phyloP scores from a whole-genome alignment of 2,113 vertebrate genomes.

The Corythaeola cristata region DNA sequence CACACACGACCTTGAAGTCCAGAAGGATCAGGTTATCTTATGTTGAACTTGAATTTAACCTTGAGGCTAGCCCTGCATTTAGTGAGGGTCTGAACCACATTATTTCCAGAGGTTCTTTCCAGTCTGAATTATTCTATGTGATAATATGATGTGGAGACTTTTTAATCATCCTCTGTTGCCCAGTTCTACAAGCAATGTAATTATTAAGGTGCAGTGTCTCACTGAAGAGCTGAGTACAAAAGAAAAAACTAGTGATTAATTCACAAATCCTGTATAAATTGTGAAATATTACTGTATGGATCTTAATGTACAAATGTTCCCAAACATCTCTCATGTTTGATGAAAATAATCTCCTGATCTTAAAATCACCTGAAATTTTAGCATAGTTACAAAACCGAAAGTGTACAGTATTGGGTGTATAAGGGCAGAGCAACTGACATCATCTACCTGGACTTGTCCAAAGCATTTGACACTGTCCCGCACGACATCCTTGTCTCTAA shows the following conservation, averaged over 20 bases:
- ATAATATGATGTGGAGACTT: not conserved
- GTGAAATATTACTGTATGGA: not conserved
- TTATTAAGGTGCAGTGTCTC: not conserved
- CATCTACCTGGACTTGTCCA: too few species aligned
- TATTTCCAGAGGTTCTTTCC: not conserved
- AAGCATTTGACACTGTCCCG: not conserved
- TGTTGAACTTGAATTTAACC: not conserved
- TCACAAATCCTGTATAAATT: not conserved
- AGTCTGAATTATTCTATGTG: not conserved
- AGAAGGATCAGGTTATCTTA: not conserved
- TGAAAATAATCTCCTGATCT: not conserved
- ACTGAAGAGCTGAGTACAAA: not conserved
- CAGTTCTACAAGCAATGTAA: not conserved
- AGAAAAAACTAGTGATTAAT: constrained; percentile 18
- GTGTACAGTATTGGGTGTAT: not conserved
- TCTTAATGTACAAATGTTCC: not conserved
- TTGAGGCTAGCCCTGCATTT: not conserved
- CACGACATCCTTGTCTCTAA: too few species aligned
- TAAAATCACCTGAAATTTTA: not conserved
- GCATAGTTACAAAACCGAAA: not conserved
- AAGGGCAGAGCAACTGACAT: too few species aligned
- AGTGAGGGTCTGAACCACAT: not conserved
- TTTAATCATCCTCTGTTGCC: not conserved
- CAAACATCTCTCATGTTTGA: not conserved
- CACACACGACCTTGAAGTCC: not conserved